phyloP scores from a whole-genome alignment of 1,140 invertebrate genomes.

The Trichonephila clavata region DNA sequence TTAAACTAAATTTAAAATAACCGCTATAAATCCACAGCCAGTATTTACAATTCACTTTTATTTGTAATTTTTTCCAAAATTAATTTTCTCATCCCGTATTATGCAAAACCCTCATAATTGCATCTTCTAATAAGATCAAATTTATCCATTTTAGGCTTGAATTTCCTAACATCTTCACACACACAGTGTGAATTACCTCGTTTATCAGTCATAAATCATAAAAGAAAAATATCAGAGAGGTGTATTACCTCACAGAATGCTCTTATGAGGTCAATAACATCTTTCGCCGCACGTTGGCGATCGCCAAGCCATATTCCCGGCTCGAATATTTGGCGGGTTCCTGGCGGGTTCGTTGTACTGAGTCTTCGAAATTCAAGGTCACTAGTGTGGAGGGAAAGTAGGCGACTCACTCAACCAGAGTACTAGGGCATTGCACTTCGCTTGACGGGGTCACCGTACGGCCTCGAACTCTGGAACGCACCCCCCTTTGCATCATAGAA shows the following conservation, averaged over 20 bases:
- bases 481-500: neutral
- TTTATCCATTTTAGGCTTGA: no score
- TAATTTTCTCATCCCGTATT: no score
- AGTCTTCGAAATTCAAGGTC: conserved; percentile 61
- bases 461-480: conserved; percentile 69
- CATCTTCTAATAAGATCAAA: no score
- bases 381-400: conserved; percentile 74
- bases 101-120: no score
- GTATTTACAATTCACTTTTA: no score
- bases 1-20: no score
- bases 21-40: no score
- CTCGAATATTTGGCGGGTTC: conserved; percentile 52
- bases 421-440: conserved; percentile 70
- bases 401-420: conserved; percentile 69
- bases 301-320: conserved; percentile 19
- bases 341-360: conserved; percentile 14
- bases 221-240: neutral
- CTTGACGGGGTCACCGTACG: conserved; percentile 66
- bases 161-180: neutral
- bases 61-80: no score
- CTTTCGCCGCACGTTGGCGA: neutral
- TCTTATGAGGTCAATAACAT: conserved; percentile 50
- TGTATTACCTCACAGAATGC: neutral
- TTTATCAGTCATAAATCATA: neutral
- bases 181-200: neutral